These are phyloP conservation scores for Euphydryas editha DNA, from an alignment of 2,888 invertebrate species.

Conservation along the genomic window DNA sequence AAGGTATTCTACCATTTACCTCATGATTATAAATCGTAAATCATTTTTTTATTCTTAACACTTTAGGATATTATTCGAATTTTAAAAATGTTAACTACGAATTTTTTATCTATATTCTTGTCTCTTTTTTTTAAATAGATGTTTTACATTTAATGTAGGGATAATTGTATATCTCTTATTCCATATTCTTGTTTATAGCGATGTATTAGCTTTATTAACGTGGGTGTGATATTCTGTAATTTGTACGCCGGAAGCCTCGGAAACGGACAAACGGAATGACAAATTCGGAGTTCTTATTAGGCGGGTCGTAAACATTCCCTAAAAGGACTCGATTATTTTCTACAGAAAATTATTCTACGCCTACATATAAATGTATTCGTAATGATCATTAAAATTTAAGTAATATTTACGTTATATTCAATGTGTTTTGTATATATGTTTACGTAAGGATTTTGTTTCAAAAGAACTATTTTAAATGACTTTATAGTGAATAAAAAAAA, in stretches of 20 bases:
- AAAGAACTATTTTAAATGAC: neutral
- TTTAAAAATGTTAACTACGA: no score
- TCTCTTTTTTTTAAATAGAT: no score
- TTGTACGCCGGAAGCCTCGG: conserved; percentile 36
- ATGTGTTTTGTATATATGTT: no score
- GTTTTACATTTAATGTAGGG: no score
- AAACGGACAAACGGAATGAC: conserved; percentile 34
- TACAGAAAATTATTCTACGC: conserved; percentile 32
- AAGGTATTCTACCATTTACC: neutral
- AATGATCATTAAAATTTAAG: neutral
- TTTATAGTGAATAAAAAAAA: neutral
- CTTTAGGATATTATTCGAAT: no score
- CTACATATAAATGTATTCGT: conserved; percentile 16
- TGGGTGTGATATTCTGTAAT: conserved; percentile 29
- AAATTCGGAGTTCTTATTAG: conserved; percentile 37
- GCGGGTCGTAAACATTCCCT: conserved; percentile 26
- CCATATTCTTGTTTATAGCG: neutral
- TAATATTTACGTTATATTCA: no score
- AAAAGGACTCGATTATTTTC: conserved; percentile 39
- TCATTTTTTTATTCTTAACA: no score
- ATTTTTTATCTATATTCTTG: no score
- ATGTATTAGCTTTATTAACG: conserved; percentile 4
- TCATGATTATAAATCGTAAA: no score
- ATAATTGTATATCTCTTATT: neutral
- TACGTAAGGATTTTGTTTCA: neutral